Conservation (phyloP, 2,888 invertebrate genomes). For the Branchellion lobata region DNA sequence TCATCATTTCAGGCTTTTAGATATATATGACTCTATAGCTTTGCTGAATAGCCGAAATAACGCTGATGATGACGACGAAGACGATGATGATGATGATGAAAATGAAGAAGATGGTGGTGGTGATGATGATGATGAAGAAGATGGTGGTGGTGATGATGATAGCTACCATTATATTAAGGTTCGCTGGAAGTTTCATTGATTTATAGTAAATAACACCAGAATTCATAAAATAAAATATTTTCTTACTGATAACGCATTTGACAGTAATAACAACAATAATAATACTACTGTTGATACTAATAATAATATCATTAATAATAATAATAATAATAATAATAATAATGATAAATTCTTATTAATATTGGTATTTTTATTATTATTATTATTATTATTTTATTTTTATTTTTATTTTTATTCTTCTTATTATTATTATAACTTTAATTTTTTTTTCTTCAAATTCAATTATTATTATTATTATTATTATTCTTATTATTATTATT, state of each 20-base stretch:
- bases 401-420: neutral
- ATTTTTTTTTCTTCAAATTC: slow-evolving; percentile 9
- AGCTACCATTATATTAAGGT: neutral
- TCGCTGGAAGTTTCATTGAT: too few species aligned
- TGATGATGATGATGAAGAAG: too few species aligned
- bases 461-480: slow-evolving; percentile 4
- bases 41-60: slow-evolving; percentile 83
- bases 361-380: too few species aligned
- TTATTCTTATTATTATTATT: neutral
- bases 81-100: neutral
- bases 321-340: too few species aligned
- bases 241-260: neutral
- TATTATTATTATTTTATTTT: too few species aligned
- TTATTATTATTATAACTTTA: slow-evolving; percentile 31
- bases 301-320: too few species aligned
- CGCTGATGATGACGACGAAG: neutral
- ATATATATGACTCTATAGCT: too few species aligned
- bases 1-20: neutral
- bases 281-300: too few species aligned
- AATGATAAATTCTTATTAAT: too few species aligned
- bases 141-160: neutral
- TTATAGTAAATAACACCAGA: too few species aligned
- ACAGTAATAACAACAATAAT: too few species aligned
- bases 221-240: neutral
- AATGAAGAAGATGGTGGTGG: neutral